These are phyloP conservation scores for Aurelia sp. DNA, from an alignment of 30 jellyfish, hydroid and myxozoan species.

Conservation along the genomic window DNA sequence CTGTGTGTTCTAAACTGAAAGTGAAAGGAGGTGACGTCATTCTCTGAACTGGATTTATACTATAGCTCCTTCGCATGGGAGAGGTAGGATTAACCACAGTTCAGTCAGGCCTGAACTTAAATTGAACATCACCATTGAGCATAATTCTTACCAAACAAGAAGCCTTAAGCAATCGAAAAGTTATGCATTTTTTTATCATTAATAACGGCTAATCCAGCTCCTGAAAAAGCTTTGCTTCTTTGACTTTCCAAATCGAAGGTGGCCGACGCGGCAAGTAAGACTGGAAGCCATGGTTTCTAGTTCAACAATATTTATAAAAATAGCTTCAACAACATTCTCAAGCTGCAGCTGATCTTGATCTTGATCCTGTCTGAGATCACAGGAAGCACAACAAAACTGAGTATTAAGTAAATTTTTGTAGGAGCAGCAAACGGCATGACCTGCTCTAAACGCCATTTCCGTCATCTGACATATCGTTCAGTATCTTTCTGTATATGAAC, in stretches of 20 bases:
- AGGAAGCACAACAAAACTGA: slow-evolving; percentile 13
- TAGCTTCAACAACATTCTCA: neutral
- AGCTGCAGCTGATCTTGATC: slow-evolving; percentile 5
- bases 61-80: too few relatives aligned
- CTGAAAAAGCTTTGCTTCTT: slow-evolving; percentile 7
- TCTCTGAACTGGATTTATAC: too few relatives aligned
- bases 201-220: slow-evolving; percentile 9
- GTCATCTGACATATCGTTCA: too few relatives aligned
- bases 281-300: neutral
- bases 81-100: too few relatives aligned
- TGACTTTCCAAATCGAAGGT: neutral
- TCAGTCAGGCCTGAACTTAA: too few relatives aligned
- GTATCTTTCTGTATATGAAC: neutral
- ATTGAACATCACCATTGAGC: slow-evolving; percentile 31
- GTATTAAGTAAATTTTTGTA: slow-evolving; percentile 22
- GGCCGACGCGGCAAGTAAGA: neutral
- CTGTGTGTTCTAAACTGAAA: too few relatives aligned
- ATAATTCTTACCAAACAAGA: slow-evolving; percentile 9
- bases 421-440: slow-evolving; percentile 32
- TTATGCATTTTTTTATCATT: slow-evolving; percentile 3
- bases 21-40: too few relatives aligned
- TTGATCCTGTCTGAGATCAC: neutral
- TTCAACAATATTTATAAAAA: neutral
- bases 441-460: slow-evolving; percentile 7
- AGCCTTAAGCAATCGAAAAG: neutral